These are phyloP conservation scores for Adineta ricciae DNA, from an alignment of 2,888 invertebrate genomes.

Conservation along the genomic window DNA sequence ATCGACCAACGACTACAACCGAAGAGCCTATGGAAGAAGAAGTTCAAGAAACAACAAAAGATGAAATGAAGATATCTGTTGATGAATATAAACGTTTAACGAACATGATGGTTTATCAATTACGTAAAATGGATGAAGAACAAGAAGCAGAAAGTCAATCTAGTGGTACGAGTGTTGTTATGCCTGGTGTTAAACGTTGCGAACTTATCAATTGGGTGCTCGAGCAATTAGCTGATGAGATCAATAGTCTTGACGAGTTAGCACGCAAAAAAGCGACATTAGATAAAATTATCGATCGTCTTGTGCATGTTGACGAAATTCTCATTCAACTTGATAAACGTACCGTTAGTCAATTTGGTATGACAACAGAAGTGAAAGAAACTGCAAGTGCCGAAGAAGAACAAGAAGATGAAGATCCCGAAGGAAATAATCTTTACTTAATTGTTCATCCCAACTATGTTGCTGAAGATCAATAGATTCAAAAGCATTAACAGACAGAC, in stretches of 20 bases:
- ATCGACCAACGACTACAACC: constrained; percentile 38
- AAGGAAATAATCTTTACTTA: constrained; percentile 23
- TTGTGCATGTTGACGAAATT: constrained; percentile 32
- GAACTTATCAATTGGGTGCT: constrained; percentile 86
- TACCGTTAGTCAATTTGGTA: constrained; percentile 20
- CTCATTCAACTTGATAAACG: constrained; percentile 33
- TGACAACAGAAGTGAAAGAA: not conserved
- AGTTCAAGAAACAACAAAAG: constrained; percentile 17
- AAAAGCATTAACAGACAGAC: not conserved
- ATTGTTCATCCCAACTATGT: constrained; percentile 34
- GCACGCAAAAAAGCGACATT: constrained; percentile 74
- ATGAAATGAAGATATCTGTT: constrained; percentile 61
- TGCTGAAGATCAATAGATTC: constrained; percentile 21
- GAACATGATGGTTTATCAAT: constrained; percentile 76
- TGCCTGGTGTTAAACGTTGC: constrained; percentile 57
- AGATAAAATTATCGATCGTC: constrained; percentile 82
- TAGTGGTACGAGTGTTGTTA: constrained; percentile 38
- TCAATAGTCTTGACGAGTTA: constrained; percentile 81
- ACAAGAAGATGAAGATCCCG: not conserved
- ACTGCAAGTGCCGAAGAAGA: constrained; percentile 12
- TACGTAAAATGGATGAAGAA: constrained; percentile 69
- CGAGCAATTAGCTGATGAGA: constrained; percentile 66
- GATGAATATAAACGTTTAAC: constrained; percentile 86
- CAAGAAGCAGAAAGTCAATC: constrained; percentile 38
- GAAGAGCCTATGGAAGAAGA: constrained; percentile 15